Evolutionary conservation across 2,888 invertebrate species (phyloP), one percentile per base, ranked within the genome.

Genomic region (Eristalis arbustorum): DNA sequence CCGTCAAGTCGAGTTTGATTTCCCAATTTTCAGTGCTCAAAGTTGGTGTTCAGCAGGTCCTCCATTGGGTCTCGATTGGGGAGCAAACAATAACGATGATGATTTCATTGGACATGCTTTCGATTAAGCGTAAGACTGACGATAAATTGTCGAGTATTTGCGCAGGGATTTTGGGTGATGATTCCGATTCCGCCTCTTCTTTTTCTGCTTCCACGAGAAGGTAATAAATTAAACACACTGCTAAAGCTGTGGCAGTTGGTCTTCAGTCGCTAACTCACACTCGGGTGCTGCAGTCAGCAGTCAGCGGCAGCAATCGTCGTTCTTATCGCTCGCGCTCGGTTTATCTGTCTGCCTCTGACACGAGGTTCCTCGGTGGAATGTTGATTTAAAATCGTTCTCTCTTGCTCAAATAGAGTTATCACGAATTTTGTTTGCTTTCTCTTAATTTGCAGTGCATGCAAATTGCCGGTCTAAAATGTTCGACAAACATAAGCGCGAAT

Each of bases 21-120:
- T 84, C 56, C 37, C 64, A 34, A 68, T 68, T 62, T 76, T 42
- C 67, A 59, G 40, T 34, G 25, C 57, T 69, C 31, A 25, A 76
- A 61, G 8, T n/a, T 66, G 62, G n/a, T n/a, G n/a, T 25, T 25
- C 71, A 66, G 61, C 71, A 66, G 61, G 69, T 37, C 13, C 49
- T 49, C n/a, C 49, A 49, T 18, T 18, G 14, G 14, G 68, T 72
- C 76, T 64, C 49, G 42, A 80, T 62, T 57, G 25, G 72, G 25
- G 2, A n/a, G 49, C 61, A 66, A 61, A 67, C 68, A 64, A 63
- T 83, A 37, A 73, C 28, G 84, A 74, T 84, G 84, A 74, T 84
- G 84, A 84, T 79, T 85, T 84, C 75, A 84, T 79, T 85, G 72
- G 76, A 72, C 67, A 8, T 67, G 66, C 78, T 79, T 79, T 69